These are phyloP conservation scores for Capromys pilorides DNA, from an alignment of 2,797 vertebrate genomes.

Conservation along the genomic window DNA sequence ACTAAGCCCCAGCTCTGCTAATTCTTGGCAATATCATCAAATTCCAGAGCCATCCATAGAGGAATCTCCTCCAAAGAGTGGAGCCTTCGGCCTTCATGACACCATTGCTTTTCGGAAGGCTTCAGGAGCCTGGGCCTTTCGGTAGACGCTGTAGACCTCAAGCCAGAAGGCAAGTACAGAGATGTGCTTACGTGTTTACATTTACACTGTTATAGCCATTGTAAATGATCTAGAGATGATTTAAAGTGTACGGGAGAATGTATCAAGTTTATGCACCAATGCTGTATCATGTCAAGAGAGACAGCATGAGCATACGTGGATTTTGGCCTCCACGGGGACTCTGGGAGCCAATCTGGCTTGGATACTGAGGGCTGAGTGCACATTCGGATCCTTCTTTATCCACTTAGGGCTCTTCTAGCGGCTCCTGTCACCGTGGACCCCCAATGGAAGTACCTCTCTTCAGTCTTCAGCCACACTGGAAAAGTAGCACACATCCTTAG, in stretches of 20 bases:
- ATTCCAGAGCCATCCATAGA: not conserved
- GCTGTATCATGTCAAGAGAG: not conserved
- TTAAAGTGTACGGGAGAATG: not conserved
- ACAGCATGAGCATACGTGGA: too few relatives aligned
- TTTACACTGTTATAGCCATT: not conserved
- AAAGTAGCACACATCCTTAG: not conserved
- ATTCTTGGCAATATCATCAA: not conserved
- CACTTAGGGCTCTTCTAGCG: not conserved
- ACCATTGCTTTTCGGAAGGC: not conserved
- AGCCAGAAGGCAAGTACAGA: not conserved
- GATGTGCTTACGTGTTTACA: too few relatives aligned
- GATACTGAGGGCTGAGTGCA: not conserved
- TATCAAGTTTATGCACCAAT: not conserved
- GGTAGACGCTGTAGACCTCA: not conserved
- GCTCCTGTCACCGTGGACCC: fast-evolving
- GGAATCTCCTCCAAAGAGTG: not conserved
- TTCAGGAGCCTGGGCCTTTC: not conserved
- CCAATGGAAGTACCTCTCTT: too few relatives aligned
- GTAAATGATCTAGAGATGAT: not conserved
- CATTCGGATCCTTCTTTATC: too few relatives aligned
- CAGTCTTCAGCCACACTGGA: too few relatives aligned
- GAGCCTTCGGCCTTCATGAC: not conserved
- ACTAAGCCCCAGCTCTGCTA: not conserved
- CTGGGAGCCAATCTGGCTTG: not conserved
- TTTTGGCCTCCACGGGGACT: not conserved